Percentiles rank a stretch among this genome's conserved stretches.
Evolutionary conservation across 2,888 invertebrate species (phyloP).

Genomic region (Hemistola chrysoprasaria): DNA sequence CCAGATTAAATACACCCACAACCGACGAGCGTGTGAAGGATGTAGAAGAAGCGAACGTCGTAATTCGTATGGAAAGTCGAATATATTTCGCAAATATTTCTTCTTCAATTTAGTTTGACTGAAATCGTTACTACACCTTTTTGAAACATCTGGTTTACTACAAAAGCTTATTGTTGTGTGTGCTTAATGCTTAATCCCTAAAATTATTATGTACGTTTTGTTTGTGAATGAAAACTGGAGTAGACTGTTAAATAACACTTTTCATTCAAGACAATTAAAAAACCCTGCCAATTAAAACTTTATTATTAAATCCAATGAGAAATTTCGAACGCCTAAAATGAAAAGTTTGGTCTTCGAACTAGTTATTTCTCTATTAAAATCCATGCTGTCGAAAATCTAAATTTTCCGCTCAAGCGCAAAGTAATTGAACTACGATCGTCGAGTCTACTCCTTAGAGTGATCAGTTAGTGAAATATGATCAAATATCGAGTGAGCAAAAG

Average conservation of each 20-base stretch:
- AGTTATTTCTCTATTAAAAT: slow-evolving; percentile 46
- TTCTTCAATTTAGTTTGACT: no score
- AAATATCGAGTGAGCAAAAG: slow-evolving; percentile 67
- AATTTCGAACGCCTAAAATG: slow-evolving; percentile 60
- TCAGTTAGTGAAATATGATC: slow-evolving; percentile 72
- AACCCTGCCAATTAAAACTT: slow-evolving; percentile 55
- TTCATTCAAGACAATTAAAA: slow-evolving; percentile 61
- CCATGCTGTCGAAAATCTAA: slow-evolving; percentile 63
- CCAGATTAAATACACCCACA: no score
- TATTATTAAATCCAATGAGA: slow-evolving; percentile 25
- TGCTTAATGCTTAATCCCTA: slow-evolving; percentile 47
- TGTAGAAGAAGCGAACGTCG: no score
- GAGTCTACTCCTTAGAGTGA: slow-evolving; percentile 69
- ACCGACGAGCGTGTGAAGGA: no score
- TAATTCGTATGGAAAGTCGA: no score
- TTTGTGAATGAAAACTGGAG: slow-evolving; percentile 42
- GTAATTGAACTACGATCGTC: slow-evolving; percentile 66
- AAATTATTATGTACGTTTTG: slow-evolving; percentile 41
- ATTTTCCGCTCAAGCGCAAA: no score
- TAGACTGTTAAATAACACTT: slow-evolving; percentile 61
- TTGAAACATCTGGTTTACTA: slow-evolving; percentile 51
- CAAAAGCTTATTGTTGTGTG: slow-evolving; percentile 51
- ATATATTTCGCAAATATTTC: no score
- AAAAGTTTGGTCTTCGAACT: slow-evolving; percentile 51
- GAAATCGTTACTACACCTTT: no score